These are phyloP conservation scores for Apodemus sylvaticus DNA, from an alignment of 2,113 vertebrate species.

Conservation along the genomic window DNA sequence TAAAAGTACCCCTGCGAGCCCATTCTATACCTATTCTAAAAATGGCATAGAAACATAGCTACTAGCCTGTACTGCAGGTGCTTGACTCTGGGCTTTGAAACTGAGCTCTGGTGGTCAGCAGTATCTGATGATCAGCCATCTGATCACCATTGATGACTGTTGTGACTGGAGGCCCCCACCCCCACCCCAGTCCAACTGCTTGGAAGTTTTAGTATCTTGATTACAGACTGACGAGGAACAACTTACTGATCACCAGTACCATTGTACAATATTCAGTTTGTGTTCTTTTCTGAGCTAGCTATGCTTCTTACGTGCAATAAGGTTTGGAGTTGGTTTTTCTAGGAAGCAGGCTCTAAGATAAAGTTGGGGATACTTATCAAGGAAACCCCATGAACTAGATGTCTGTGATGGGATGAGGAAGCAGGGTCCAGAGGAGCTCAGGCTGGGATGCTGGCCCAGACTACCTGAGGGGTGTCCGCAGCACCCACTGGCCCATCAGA, in stretches of 20 bases:
- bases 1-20: background rate
- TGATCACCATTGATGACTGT: background rate
- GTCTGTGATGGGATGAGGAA: background rate
- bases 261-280: background rate
- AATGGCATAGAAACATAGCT: background rate
- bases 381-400: background rate
- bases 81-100: background rate
- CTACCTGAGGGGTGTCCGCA: background rate
- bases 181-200: background rate
- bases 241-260: background rate
- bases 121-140: background rate
- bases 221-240: background rate
- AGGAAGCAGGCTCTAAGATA: background rate
- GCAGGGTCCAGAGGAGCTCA: background rate
- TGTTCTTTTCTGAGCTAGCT: slow-evolving; percentile 11
- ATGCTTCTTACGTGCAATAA: background rate
- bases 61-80: background rate
- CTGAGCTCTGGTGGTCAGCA: fast-evolving
- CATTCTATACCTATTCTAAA: background rate
- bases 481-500: background rate
- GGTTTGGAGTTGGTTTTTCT: background rate
- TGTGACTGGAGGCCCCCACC: background rate
- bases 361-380: background rate
- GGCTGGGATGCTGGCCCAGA: background rate
- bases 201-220: background rate